A percentile compares a stretch with the other conserved stretches of the same genome.
These are phyloP conservation scores for Alexandromys oeconomus DNA, from an alignment of 2,797 vertebrate species.

Conservation along the genomic window DNA sequence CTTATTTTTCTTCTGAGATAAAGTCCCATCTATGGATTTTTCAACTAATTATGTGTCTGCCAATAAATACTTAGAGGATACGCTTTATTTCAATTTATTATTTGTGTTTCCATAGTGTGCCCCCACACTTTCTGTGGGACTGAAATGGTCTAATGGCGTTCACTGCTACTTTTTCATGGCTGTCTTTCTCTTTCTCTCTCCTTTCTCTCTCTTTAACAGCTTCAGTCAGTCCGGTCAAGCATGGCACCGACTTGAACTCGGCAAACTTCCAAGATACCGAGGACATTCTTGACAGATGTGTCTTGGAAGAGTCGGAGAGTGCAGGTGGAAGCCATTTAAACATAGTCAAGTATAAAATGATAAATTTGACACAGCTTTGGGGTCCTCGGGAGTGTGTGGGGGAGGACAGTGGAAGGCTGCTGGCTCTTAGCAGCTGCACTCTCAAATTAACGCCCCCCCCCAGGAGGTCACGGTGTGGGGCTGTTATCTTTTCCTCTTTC, in stretches of 20 bases:
- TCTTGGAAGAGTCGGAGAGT: slow-evolving; percentile 89
- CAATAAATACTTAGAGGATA: slow-evolving; percentile 84
- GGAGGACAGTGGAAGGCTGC: slow-evolving; percentile 82
- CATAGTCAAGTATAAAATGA: slow-evolving; percentile 87
- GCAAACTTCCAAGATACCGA: slow-evolving; percentile 88
- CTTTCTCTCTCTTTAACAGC: slow-evolving; percentile 86
- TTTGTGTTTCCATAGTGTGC: slow-evolving; percentile 84
- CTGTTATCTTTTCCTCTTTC: slow-evolving; percentile 89
- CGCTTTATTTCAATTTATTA: slow-evolving; percentile 85
- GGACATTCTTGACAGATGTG: slow-evolving; percentile 88
- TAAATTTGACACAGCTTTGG: slow-evolving; percentile 87
- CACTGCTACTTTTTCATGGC: slow-evolving; percentile 59
- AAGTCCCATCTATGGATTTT: slow-evolving; percentile 85
- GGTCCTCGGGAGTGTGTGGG: slow-evolving; percentile 72
- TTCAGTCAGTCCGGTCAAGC: slow-evolving; percentile 89
- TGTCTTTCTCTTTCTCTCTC: slow-evolving; percentile 82
- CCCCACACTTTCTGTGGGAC: slow-evolving; percentile 77
- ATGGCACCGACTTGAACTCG: slow-evolving; percentile 88
- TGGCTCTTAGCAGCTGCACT: slow-evolving; percentile 88
- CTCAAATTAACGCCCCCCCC: slow-evolving; percentile 89
- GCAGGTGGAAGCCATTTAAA: slow-evolving; percentile 91
- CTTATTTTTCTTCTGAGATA: slow-evolving; percentile 81
- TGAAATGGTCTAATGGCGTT: slow-evolving; percentile 71
- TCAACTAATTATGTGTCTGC: slow-evolving; percentile 80
- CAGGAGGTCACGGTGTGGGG: slow-evolving; percentile 87